Base-by-base conservation (phyloP, 2,113 vertebrate genomes). In the Urocolius indicus region DNA sequence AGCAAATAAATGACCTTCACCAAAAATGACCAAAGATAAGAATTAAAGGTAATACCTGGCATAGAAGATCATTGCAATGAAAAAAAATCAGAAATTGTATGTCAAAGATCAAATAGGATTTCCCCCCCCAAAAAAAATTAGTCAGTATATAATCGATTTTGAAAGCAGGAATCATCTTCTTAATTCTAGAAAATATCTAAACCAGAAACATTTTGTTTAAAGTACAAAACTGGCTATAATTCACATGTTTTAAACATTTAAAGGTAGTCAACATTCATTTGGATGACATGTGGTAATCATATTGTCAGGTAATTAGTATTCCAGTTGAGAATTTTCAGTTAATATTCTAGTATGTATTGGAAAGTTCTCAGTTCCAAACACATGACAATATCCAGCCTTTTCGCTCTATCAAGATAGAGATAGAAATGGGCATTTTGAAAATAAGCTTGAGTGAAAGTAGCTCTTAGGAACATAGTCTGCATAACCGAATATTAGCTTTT, bases 241-340 rank as follows among this genome's bases (percentile, higher is more conserved):
- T 43, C 43, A 21, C 32, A 45, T 36, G 9, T 6, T 72, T 61
- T 55, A 52, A 79, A 48, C 8, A 19, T 57, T 66, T 79, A 59
- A 11, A 82, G 13, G 2, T 30, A 61, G 4, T 51, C 26, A 81
- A 9, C 18, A 32, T 8, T 34, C 43, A 6, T 34, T 86, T 74
- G 15, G 34, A 62, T 8, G 3, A 22, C 41, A n/a, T 27, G 3
- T 51, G 6, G 11, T 13, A 86, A 58, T 0, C 0, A 27, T 59
- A 63, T 34, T 74, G 38, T 26, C 41, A 14, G 15, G 52, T 63
- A 76, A 66, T 43, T n/a, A 29, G 16, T 13, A 80, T 54, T 86
- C 68, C 30, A 61, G 14, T 5, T 77, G 21, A 86, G 49, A 62
- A 66, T 54, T 88, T 77, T 80, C 45, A 36, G 21, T 57, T 83